Base-by-base conservation (phyloP, 2,888 invertebrate species). In the Cinara cedri region DNA sequence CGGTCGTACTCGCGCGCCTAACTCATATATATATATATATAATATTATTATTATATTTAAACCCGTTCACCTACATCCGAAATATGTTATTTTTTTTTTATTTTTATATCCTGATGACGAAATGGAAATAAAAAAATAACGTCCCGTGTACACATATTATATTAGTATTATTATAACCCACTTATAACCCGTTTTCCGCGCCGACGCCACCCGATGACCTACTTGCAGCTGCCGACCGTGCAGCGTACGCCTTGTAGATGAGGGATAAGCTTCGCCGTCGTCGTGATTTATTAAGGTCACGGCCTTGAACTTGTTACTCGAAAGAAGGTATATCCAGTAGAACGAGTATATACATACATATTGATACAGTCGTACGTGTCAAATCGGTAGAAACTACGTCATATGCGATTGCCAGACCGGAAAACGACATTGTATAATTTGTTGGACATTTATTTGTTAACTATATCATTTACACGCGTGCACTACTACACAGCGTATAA, bases 21-120 rank as follows among this genome's bases (percentile, higher is more conserved):
- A 55, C 3, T 14, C 16, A 6, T 6, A 8, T 8, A n/a, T 57
- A 14, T n/a, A 26, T n/a, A n/a, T n/a, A n/a, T n/a, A 14, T 57
- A 8, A n/a, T 54, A 19, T n/a, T 54, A 54, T 60, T 16, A 26
- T 26, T 60, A 78, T n/a, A n/a, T n/a, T n/a, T n/a, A n/a, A n/a
- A n/a, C 78, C 68, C 46, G 78, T 78, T 78, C 70, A 70, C 78
- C 78, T 78, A 78, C 60, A 62, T 78, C 76, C 78, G 60, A 13
- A 16, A 44, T 16, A 14, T 26, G 4, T 9, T 21, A 1, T 19
- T 6, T 14, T 21, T 13, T 16, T 4, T 26, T 54, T 54, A 24
- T n/a, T 42, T 46, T 54, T 54, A 34, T 55, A 26, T 57, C 34
- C 65, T 11, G 21, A 3, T 24, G 60, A 49, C 42, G 42, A 70